Conservation (phyloP, 2,888 invertebrate species). For the Drosophila helvetica region DNA sequence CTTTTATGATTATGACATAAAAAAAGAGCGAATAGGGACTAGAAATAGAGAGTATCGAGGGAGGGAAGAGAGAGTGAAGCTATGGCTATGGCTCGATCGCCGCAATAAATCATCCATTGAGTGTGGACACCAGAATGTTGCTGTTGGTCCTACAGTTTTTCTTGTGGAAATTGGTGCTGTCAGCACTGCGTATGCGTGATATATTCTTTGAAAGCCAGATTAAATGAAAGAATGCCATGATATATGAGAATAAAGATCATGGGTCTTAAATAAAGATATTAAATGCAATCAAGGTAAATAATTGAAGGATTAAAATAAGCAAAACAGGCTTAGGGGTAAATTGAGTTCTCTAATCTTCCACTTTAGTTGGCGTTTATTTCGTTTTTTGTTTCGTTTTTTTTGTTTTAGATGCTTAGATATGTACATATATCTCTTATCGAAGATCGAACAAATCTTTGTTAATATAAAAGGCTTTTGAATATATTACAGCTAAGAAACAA, state of each 20-base stretch:
- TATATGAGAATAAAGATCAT: constrained; percentile 7
- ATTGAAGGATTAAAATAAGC: background rate
- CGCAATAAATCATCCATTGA: constrained; percentile 49
- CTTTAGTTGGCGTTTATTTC: background rate
- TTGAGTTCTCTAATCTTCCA: too few species aligned
- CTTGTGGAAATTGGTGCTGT: constrained; percentile 23
- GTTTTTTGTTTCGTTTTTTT: background rate
- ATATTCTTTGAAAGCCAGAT: constrained; percentile 12
- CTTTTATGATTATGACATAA: constrained; percentile 55
- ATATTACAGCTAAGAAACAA: too few species aligned
- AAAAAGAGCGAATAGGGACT: constrained; percentile 1
- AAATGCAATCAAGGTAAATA: background rate
- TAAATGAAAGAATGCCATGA: background rate
- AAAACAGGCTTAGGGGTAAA: too few species aligned
- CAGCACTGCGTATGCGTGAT: constrained; percentile 41
- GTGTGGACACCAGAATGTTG: constrained; percentile 11
- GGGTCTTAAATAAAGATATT: background rate
- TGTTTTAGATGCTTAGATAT: too few species aligned
- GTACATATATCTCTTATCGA: too few species aligned
- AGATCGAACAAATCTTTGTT: too few species aligned
- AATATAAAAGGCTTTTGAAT: too few species aligned
- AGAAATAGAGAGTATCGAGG: constrained; percentile 14
- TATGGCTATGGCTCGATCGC: constrained; percentile 27
- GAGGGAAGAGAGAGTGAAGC: constrained; percentile 9
- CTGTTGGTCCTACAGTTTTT: constrained; percentile 8